Base-by-base conservation (phyloP, 1,140 invertebrate genomes). In the Leptestheria dahalacensis region DNA sequence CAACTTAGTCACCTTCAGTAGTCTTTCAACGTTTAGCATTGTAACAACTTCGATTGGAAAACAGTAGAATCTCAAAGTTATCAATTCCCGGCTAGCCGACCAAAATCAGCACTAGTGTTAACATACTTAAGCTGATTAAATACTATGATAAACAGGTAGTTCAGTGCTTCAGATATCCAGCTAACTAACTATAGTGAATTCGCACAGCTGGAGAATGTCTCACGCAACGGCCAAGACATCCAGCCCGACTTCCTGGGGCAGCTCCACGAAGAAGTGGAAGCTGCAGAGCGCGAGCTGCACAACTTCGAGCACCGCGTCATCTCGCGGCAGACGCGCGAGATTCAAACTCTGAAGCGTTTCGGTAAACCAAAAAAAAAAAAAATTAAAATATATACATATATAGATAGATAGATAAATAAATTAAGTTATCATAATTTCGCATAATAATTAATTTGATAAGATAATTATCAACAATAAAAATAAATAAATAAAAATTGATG, bases 331-430 rank as follows among this genome's bases (percentile, higher is more conserved):
- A 25, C 12, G 26, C 53, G 53, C 3, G 53, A 55, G 33, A 55
- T 55, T 12, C 24, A 55, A 29, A 55, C 53, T n/a, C 21, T 55
- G 11, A 23, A 25, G 0, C 53, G 53, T 28, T 55, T 55, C 53
- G 53, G 53, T 41, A 41, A 2, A 28, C 33, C 20, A n/a, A 29
- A 20, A 20, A 55, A 18, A 55, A 23, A n/a, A 50, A 18, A 26
- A 4, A 26, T n/a, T 15, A 18, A 11, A 18, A 20, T 2, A 33
- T 12, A 26, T 29, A 29, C 18, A 26, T 20, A 10, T 55, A 29
- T 20, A 55, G 23, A 11, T 29, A 29, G 28, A 26, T 20, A 15
- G 53, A 29, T 55, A 55, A n/a, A n/a, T n/a, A n/a, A n/a, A n/a
- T n/a, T n/a, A n/a, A n/a, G n/a, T n/a, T n/a, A n/a, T n/a, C n/a